Conservation (phyloP, 2,113 vertebrate genomes). For the Channa maculata region DNA sequence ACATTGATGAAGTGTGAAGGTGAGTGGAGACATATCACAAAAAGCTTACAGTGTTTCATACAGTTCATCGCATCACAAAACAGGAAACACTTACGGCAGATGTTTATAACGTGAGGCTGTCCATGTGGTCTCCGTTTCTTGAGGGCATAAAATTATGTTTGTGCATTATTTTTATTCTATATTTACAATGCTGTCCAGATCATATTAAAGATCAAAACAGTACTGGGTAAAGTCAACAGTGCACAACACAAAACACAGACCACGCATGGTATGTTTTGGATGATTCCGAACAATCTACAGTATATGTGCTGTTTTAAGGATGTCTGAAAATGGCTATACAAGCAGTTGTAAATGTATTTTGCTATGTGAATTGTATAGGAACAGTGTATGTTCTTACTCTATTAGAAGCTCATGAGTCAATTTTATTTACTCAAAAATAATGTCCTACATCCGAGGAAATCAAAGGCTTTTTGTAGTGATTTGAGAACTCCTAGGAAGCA, state of each 20-base stretch:
- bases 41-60: slow-evolving; percentile 53
- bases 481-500: slow-evolving; percentile 23
- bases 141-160: slow-evolving; percentile 39
- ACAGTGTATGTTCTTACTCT: slow-evolving; percentile 13
- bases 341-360: not conserved
- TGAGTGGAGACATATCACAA: slow-evolving; percentile 54
- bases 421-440: slow-evolving; percentile 6
- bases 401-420: slow-evolving; percentile 3
- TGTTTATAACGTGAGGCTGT: slow-evolving; percentile 52
- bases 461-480: not conserved
- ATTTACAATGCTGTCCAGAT: slow-evolving; percentile 63
- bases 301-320: slow-evolving; percentile 17
- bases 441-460: too few relatives aligned
- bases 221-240: slow-evolving; percentile 28
- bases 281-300: not conserved
- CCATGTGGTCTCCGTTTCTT: slow-evolving; percentile 48
- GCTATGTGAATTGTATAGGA: too few relatives aligned
- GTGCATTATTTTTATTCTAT: slow-evolving; percentile 56
- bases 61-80: slow-evolving; percentile 57
- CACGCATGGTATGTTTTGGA: slow-evolving; percentile 28
- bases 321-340: slow-evolving; percentile 25
- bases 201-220: slow-evolving; percentile 30
- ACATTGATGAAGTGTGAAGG: slow-evolving; percentile 49
- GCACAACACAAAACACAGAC: slow-evolving; percentile 47
- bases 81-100: slow-evolving; percentile 48